phyloP scores from a whole-genome alignment of 35 echinoderm and acorn worm genomes.

The Chiridota heheva region DNA sequence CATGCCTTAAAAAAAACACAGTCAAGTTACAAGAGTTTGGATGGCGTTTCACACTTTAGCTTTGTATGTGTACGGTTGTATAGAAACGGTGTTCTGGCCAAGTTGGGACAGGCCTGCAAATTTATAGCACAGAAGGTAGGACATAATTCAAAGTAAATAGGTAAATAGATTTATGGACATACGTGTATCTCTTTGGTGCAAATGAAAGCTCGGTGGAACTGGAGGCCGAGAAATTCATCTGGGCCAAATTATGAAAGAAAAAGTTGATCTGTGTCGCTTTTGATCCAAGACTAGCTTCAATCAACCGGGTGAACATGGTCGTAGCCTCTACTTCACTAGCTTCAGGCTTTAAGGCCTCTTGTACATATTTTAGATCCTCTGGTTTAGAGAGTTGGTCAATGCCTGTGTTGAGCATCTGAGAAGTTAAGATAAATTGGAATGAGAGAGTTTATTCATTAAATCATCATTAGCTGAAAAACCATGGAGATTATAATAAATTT shows the following conservation, averaged over 20 bases:
- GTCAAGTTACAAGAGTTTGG: too few relatives aligned
- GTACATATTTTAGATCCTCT: slow-evolving; percentile 89
- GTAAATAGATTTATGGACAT: background rate
- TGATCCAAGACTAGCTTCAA: slow-evolving; percentile 92
- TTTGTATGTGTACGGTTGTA: too few relatives aligned
- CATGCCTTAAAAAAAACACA: too few relatives aligned
- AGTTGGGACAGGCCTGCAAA: too few relatives aligned
- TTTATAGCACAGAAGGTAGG: too few relatives aligned
- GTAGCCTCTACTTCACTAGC: slow-evolving; percentile 41
- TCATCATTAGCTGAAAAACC: too few relatives aligned
- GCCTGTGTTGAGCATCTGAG: slow-evolving; percentile 92
- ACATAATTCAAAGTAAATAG: too few relatives aligned
- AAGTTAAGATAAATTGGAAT: background rate
- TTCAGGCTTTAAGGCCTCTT: slow-evolving; percentile 86
- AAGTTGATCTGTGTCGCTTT: slow-evolving; percentile 95
- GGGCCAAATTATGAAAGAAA: slow-evolving; percentile 98
- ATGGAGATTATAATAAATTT: too few relatives aligned
- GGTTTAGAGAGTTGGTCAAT: slow-evolving; percentile 70
- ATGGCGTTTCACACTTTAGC: too few relatives aligned
- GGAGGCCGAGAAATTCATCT: slow-evolving; percentile 73
- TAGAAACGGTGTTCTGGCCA: too few relatives aligned
- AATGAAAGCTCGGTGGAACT: slow-evolving; percentile 80
- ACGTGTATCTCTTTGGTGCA: slow-evolving; percentile 92
- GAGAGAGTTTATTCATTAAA: background rate
- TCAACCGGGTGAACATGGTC: slow-evolving; percentile 54